These are phyloP conservation scores for Caretta caretta DNA, from an alignment of 2,113 vertebrate species.

Conservation along the genomic window DNA sequence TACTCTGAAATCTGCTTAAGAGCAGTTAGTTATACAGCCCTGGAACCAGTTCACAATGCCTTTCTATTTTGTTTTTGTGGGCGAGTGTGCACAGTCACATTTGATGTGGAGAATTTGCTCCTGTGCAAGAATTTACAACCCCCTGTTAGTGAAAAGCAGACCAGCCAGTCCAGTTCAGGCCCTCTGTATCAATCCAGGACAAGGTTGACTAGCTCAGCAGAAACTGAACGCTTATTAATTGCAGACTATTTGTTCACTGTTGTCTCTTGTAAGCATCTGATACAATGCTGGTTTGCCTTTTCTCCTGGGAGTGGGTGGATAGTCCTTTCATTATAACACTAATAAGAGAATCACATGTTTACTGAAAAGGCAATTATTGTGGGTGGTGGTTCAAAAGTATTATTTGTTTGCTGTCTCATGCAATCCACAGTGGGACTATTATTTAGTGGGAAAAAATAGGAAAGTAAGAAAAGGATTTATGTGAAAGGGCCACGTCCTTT, in stretches of 20 bases:
- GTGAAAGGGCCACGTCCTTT: conserved; percentile 50
- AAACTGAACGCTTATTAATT: conserved; percentile 47
- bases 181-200: not conserved
- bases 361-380: conserved; percentile 61
- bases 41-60: not conserved
- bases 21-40: not conserved
- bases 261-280: conserved; percentile 62
- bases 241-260: not conserved
- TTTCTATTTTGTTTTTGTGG: not conserved
- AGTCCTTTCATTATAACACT: conserved; percentile 61
- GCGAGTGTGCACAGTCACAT: not conserved
- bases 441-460: not conserved
- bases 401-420: conserved; percentile 63
- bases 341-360: conserved; percentile 65
- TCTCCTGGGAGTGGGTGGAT: conserved; percentile 23
- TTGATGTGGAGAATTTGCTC: not conserved
- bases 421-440: conserved; percentile 57
- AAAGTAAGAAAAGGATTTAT: conserved; percentile 24
- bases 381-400: conserved; percentile 24
- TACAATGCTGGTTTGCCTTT: conserved; percentile 50
- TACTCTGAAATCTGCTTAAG: not conserved
- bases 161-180: not conserved
- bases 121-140: not conserved
- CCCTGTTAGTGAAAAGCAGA: not conserved
- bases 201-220: conserved; percentile 47